Conservation (phyloP, 2,113 vertebrate species). For the Xiphophorus couchianus region DNA sequence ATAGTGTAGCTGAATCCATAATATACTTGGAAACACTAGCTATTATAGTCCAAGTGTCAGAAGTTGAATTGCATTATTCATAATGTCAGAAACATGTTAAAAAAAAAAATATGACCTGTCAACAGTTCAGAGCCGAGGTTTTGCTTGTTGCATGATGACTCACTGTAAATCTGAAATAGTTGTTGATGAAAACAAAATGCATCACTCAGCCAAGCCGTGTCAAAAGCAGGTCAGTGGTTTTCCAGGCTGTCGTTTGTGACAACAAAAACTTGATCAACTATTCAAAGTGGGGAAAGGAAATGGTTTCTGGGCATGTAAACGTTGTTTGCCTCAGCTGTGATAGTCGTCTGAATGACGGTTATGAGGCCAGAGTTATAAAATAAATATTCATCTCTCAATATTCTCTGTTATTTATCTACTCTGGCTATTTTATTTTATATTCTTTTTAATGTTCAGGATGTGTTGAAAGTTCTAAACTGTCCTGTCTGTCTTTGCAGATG, state of each 20-base stretch:
- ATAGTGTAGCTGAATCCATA: no score
- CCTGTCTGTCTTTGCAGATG: constrained; percentile 2
- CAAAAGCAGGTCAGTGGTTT: constrained; percentile 47
- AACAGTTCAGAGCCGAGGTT: neutral
- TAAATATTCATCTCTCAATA: constrained; percentile 25
- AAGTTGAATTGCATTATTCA: neutral
- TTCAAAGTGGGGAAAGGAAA: constrained; percentile 35
- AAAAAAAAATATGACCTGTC: neutral
- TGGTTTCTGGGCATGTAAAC: constrained; percentile 21
- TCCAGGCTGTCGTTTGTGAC: constrained; percentile 17
- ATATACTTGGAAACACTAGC: neutral
- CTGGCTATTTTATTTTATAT: neutral
- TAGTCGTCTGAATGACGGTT: constrained; percentile 30
- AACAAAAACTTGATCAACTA: constrained; percentile 9
- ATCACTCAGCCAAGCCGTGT: constrained; percentile 34
- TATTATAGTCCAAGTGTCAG: neutral
- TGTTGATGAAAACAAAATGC: neutral
- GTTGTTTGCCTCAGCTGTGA: constrained; percentile 5
- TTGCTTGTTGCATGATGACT: constrained; percentile 2
- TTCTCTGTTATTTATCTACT: constrained; percentile 2
- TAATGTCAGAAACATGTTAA: no score
- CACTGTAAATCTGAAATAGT: neutral
- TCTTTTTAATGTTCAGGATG: constrained; percentile 19
- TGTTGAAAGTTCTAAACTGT: constrained; percentile 23
- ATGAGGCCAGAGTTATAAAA: constrained; percentile 14